Base-by-base conservation (phyloP, 2,797 vertebrate genomes). In the Geotrypetes seraphini region DNA sequence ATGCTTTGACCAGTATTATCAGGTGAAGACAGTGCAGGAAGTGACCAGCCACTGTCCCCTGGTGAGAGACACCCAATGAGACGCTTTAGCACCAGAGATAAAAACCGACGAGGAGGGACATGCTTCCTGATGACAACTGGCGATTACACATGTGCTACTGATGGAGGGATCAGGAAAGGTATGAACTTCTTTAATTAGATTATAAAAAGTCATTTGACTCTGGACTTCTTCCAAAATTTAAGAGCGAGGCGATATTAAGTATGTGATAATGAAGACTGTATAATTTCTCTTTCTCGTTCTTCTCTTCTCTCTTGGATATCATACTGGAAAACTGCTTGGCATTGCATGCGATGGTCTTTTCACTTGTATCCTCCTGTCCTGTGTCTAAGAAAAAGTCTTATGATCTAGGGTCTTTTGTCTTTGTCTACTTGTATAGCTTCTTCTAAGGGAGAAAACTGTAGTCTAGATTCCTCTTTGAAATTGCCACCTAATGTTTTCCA, bases 81-180 rank as follows among this genome's bases (percentile, higher is more conserved):
- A 61, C 75, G 88, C 22, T 94, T 90, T 81, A 96, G 91, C 59
- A 83, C 84, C 57, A 84, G 86, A 63, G 92, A 96, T 60, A 92
- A 86, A 82, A 91, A 85, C 78, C 80, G 77, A 51, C 86, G 84
- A 44, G 84, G 78, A 55, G 92, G 87, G 40, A 90, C 92, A 18
- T 98, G 93, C 74, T 98, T 97, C 70, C 85, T 98, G 57, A 81
- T 98, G 44, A 85, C 91, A 27, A 85, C 93, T 66, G 87, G 90
- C 66, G 92, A 96, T 70, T 97, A 96, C 78, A 81, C 78, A 50
- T 94, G 92, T 68, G 74, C 91, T 41, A 70, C 89, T 53, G 93
- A 96, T 41, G 84, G 86, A 74, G 82, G 89, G 47, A 80, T 93
- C 57, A 76, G 86, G 47, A 97, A 96, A 88, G 95, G 95, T 98